Base-by-base conservation (phyloP, 1,140 invertebrate species). In the Calycopis cecrops region DNA sequence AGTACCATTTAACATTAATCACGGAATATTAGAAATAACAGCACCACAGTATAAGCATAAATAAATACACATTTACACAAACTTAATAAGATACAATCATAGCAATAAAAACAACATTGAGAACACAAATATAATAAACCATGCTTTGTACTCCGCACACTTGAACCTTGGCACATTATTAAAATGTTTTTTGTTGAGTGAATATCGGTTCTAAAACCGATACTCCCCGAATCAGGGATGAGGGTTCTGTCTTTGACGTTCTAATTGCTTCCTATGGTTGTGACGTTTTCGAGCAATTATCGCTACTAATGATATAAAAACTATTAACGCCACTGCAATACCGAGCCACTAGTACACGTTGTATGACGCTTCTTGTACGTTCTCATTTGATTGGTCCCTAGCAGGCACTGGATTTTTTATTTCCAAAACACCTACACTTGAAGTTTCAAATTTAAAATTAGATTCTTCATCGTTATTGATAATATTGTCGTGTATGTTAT, bases 171-270 rank as follows among this genome's bases (percentile, higher is more conserved):
- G 71, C 76, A 84, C 72, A 71, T 69, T 70, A 78, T 28, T 28
- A 28, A 28, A 28, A 2, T 28, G 21, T 28, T 28, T 28, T n/a
- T n/a, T 28, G 6, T 28, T 28, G 2, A 28, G 6, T 28, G 6
- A 28, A 71, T 79, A 73, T 54, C 48, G 65, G 62, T 51, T 65
- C 67, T 87, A 87, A 76, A 87, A 87, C 84, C 84, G 84, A 79
- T 87, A 87, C 66, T 87, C 84, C 62, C 85, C 84, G 72, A 79
- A 87, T 87, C 84, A 87, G 69, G 84, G 80, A 69, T 67, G 69
- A 47, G 79, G 58, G 52, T 76, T 79, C 21, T 80, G 73, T 65
- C 80, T 76, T 53, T 85, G 77, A 59, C 70, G 76, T 52, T 87
- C 84, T 33, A 87, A 56, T 37, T 79, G 70, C 73, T 85, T 87